Percentiles rank a stretch among this genome's conserved stretches.
Evolutionary conservation across 1,140 invertebrate species (phyloP).

Genomic region (Monochamus saltuarius): DNA sequence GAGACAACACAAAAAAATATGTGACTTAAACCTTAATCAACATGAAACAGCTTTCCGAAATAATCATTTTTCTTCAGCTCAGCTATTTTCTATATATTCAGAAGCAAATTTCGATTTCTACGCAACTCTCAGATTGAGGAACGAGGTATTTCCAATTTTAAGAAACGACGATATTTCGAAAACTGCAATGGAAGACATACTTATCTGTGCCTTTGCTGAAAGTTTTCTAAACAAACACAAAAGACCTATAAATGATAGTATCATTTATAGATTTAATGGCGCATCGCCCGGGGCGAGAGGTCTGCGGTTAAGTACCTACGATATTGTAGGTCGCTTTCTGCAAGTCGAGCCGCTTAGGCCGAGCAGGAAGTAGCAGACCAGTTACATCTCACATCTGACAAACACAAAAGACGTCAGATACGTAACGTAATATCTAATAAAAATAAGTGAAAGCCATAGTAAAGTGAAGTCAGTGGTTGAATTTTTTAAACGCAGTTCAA

Average conservation of each 20-base stretch:
- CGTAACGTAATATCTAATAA: slow-evolving; percentile 31
- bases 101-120: slow-evolving; percentile 12
- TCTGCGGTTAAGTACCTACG: no score
- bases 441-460: no score
- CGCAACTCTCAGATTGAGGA: slow-evolving; percentile 23
- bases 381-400: no score
- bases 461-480: no score
- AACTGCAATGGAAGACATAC: slow-evolving; percentile 24
- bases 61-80: slow-evolving; percentile 22
- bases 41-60: slow-evolving; percentile 6
- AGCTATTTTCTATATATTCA: slow-evolving; percentile 25
- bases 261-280: no score
- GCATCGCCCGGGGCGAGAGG: no score
- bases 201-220: slow-evolving; percentile 33
- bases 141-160: slow-evolving; percentile 29
- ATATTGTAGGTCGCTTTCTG: no score
- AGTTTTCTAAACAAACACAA: slow-evolving; percentile 34
- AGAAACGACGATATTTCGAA: slow-evolving; percentile 28
- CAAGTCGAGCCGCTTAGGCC: no score
- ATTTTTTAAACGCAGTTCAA: no score
- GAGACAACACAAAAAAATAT: slow-evolving; percentile 20
- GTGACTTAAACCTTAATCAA: slow-evolving; percentile 5
- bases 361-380: no score
- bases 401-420: slow-evolving; percentile 35
- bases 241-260: no score